Base-by-base conservation (phyloP, 1,140 invertebrate species). In the Lineus longissimus region DNA sequence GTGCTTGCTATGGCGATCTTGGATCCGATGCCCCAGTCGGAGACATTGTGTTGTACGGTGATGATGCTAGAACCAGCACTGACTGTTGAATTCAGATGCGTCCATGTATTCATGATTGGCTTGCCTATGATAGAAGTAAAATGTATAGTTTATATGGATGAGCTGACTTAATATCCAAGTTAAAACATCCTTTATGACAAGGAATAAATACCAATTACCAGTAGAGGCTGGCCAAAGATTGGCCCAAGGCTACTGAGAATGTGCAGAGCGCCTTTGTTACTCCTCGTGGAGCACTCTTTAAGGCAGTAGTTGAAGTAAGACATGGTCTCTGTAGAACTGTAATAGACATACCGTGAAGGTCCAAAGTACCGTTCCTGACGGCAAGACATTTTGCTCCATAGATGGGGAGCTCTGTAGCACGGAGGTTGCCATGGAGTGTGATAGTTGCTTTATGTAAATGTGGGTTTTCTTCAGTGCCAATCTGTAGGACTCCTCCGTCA, bases 401-500 rank as follows among this genome's bases (percentile, higher is more conserved):
- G 13, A 70, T 59, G 15, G 68, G 68, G 13, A 70, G 22, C 57
- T 68, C 66, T 15, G 45, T 23, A 29, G 66, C 61, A 45, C 59
- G 33, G 1, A 65, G 27, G 15, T 65, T 51, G 9, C 66, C 65
- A 47, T 59, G 64, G 47, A 70, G 33, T 0, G 60, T 65, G 22
- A 68, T 69, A 41, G 55, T 58, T 2, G 58, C 68, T 55, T 61
- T 61, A 56, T 68, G 62, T 40, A 27, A 25, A 43, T 65, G 69
- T 59, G 68, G 68, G 4, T 58, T 54, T 17, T 54, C 13, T 66
- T 68, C 68, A 6, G 62, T 70, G 4, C 68, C 68, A n/a, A 70
- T 56, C 67, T 70, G 47, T 11, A 43, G 27, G 22, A 58, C 6
- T 17, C 69, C 69, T 59, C 51, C 55, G 27, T 66, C 60, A 57